A percentile compares a stretch with the other conserved stretches of the same genome.
These are phyloP conservation scores for Apis cerana DNA, from an alignment of 1,140 invertebrate genomes.

Conservation along the genomic window DNA sequence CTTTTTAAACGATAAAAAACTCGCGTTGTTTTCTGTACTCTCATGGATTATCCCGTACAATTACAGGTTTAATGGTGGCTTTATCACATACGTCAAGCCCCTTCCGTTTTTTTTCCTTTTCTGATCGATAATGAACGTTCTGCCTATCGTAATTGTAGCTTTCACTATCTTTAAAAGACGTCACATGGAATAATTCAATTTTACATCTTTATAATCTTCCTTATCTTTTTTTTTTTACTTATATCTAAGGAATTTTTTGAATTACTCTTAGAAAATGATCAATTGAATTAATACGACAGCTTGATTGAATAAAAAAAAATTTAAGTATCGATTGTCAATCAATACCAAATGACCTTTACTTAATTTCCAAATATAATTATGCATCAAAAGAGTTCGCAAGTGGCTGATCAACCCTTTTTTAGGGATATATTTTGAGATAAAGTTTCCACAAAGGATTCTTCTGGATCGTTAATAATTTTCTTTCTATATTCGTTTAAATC, in stretches of 20 bases:
- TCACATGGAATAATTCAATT: not conserved
- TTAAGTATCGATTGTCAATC: not conserved
- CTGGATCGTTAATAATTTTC: too few species aligned
- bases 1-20: constrained; percentile 27
- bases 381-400: not conserved
- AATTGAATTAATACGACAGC: not conserved
- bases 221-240: too few species aligned
- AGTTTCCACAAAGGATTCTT: too few species aligned
- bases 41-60: not conserved
- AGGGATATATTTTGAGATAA: too few species aligned
- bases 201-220: too few species aligned
- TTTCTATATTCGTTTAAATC: too few species aligned
- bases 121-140: constrained; percentile 28
- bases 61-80: constrained; percentile 32
- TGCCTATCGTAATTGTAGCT: not conserved
- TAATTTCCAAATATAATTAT: not conserved
- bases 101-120: constrained; percentile 13
- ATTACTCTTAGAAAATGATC: not conserved
- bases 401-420: not conserved
- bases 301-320: not conserved
- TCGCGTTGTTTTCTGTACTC: constrained; percentile 10
- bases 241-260: not conserved
- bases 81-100: constrained; percentile 27
- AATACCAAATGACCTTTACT: not conserved
- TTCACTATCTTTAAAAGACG: not conserved